Conservation (phyloP, 2,797 vertebrate genomes). For the Acestrorhynchus altus region DNA sequence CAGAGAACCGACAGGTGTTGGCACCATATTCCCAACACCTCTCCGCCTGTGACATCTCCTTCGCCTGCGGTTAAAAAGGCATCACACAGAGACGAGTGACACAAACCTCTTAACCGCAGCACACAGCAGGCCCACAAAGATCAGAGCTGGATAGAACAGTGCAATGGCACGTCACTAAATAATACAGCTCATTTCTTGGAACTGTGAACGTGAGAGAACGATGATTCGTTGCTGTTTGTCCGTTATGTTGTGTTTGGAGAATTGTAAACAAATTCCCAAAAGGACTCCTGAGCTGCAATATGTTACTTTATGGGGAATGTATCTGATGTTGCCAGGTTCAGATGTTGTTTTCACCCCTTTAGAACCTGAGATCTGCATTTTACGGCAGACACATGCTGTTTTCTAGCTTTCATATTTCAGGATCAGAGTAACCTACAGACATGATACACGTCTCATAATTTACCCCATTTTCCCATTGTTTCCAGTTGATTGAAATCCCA, state of each 20-base stretch:
- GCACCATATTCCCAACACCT: conserved; percentile 73
- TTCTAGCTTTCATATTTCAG: too few relatives aligned
- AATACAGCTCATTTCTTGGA: conserved; percentile 8
- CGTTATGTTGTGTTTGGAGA: neutral
- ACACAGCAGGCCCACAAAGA: conserved; percentile 25
- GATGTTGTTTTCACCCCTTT: neutral
- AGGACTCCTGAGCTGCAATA: neutral
- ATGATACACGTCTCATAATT: too few relatives aligned
- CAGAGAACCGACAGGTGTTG: conserved; percentile 73
- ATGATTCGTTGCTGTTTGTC: neutral
- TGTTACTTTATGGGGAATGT: conserved; percentile 28
- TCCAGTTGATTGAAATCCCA: too few relatives aligned
- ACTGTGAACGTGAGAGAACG: neutral
- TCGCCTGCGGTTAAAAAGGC: conserved; percentile 62
- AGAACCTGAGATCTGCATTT: too few relatives aligned
- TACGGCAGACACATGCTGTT: too few relatives aligned
- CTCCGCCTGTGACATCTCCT: conserved; percentile 63
- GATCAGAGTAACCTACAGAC: too few relatives aligned
- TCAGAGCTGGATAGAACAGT: conserved; percentile 1
- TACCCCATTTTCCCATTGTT: too few relatives aligned
- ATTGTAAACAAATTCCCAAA: neutral
- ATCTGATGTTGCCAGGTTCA: neutral
- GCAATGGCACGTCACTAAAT: conserved; percentile 6
- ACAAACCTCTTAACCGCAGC: conserved; percentile 52
- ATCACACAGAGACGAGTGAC: conserved; percentile 59